Base-by-base conservation (phyloP, 2,797 vertebrate genomes). In the Hypotaenidia okinawae region DNA sequence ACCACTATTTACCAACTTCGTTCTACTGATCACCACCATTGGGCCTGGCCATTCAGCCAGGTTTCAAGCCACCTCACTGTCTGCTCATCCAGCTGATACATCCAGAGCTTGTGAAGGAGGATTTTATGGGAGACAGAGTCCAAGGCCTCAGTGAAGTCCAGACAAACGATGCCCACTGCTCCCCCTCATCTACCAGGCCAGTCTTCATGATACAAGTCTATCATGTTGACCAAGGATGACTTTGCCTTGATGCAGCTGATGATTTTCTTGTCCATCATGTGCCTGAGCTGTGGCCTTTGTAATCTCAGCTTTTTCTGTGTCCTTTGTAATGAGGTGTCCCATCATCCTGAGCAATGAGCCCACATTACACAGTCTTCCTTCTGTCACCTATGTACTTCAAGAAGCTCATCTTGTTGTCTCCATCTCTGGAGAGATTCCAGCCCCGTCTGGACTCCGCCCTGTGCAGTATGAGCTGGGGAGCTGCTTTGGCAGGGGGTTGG, bases 301-400 rank as follows among this genome's bases (percentile, higher is more conserved):
- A 81, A 41, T 12, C 16, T 85, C 67, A 55, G 17, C 15, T 13
- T 74, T 83, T 75, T 64, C 39, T 28, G 13, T 51, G 58, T 72
- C n/a, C 28, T 77, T 32, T 67, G 70, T 41, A 83, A 37, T 19
- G 25, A 61, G 28, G 21, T 69, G 16, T 13, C n/a, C 45, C 25
- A 5, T 54, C 28, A 54, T 30, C 13, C 1, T 54, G 55, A 68
- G 62, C 51, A 35, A 17, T 24, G 37, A 49, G 11, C 27, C 39
- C 51, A 14, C 39, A 61, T 77, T 55, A 19, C 22, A 28, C n/a
- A 7, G 4, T 33, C 49, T 35, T 75, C 41, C 30, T 51, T 76
- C 13, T 24, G 2, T 51, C 7, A 6, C 43, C 37, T 64, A 5
- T 4, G 4, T 32, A 24, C 37, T 68, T 49, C 16, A 0, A 74